phyloP scores from a whole-genome alignment of 2,113 vertebrate species.

The Hyla sarda region DNA sequence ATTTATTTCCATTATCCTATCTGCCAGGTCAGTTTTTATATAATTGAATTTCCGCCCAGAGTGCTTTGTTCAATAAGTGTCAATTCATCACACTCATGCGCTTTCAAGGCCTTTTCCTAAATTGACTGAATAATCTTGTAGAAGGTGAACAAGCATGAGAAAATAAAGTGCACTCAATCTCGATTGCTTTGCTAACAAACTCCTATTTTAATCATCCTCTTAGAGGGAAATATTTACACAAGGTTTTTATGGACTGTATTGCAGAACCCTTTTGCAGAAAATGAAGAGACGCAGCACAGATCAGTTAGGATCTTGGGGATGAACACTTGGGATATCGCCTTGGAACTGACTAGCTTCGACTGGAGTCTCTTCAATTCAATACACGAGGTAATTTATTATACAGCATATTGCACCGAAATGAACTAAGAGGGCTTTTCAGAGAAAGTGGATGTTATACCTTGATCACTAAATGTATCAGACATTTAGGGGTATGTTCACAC shows the following conservation, averaged over 20 bases:
- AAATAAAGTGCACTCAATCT: conserved; percentile 65
- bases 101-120: conserved; percentile 66
- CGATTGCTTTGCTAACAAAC: conserved; percentile 65
- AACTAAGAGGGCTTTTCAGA: neutral
- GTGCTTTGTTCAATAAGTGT: conserved; percentile 60
- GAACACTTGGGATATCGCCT: conserved; percentile 95
- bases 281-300: conserved; percentile 85
- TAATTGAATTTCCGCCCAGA: conserved; percentile 60
- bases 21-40: conserved; percentile 63
- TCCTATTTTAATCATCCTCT: conserved; percentile 40
- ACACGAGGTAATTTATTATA: conserved; percentile 82
- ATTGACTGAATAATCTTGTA: conserved; percentile 65
- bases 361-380: conserved; percentile 92
- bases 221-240: conserved; percentile 59
- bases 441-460: neutral
- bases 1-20: conserved; percentile 67
- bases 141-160: conserved; percentile 64
- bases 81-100: conserved; percentile 66
- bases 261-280: conserved; percentile 86
- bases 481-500: too few relatives aligned
- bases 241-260: conserved; percentile 59
- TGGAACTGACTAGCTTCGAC: conserved; percentile 92
- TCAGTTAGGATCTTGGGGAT: conserved; percentile 87
- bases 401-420: neutral
- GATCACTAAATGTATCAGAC: neutral